Base-by-base conservation (phyloP, 1,140 invertebrate genomes). In the Cherax destructor region DNA sequence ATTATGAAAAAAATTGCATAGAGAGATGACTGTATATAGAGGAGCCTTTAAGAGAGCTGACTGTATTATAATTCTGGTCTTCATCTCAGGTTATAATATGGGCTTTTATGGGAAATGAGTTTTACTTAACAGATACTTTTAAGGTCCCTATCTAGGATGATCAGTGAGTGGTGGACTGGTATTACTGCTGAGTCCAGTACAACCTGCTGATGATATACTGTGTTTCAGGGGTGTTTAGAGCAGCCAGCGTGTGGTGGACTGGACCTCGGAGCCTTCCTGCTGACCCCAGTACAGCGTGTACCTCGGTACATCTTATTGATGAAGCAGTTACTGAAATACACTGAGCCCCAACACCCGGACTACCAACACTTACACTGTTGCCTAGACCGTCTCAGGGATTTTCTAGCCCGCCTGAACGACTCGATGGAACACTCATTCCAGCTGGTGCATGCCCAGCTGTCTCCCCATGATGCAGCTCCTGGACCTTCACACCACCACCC, bases 351-450 rank as follows among this genome's bases (percentile, higher is more conserved):
- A 24, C 94, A 95, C 91, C 94, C 93, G 21, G 95, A 95, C 92
- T 93, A 93, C 83, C 93, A 93, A 52, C 93, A 93, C 88, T 93
- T 95, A 18, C 93, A 94, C 86, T 90, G 92, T 9, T 93, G 93
- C 72, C 92, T 95, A 47, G 92, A 93, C 65, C 91, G 94, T 16
- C 93, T 95, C 21, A 91, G 93, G 59, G 94, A 93, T 41, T 95
- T 94, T 93, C 92, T 95, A 5, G 93, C 93, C 21, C 89, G 94
- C 41, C 93, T 95, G 47, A 95, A 95, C 93, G 94, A 94, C 88
- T 94, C 94, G 69, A 94, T 95, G 92, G 94, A 95, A 83, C 93
- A 94, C 78, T 94, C 94, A n/a, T 94, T 95, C 89, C 94, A 94
- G 86, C 93, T 94, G 76, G 94, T 94, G 41, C 93, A 93, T 59